Percentiles rank a stretch among this genome's conserved stretches.
Conservation (phyloP, 2,113 vertebrate genomes). For the Lanius ludovicianus region DNA sequence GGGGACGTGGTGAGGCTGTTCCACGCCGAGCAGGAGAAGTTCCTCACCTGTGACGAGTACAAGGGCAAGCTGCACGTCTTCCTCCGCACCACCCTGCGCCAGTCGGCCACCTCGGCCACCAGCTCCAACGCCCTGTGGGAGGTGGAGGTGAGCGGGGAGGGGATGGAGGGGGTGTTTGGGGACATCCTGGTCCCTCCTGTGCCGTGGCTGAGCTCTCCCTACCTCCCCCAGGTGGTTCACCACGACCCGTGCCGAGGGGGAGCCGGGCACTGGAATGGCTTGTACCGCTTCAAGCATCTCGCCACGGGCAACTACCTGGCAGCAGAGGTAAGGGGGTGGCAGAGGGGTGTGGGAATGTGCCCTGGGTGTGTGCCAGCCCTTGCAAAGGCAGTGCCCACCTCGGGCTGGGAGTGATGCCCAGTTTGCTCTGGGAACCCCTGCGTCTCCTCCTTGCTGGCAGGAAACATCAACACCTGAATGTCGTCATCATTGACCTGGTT, state of each 20-base stretch:
- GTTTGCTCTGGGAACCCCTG: too few species aligned
- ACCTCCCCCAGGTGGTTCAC: constrained; percentile 86
- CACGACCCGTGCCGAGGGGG: constrained; percentile 93
- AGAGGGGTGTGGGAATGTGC: background rate
- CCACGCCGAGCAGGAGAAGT: constrained; percentile 97
- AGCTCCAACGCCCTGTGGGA: constrained; percentile 98
- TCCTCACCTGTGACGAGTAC: constrained; percentile 95
- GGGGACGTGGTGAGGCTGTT: constrained; percentile 95
- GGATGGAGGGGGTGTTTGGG: accelerated
- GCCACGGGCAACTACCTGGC: constrained; percentile 95
- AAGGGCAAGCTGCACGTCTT: constrained; percentile 91
- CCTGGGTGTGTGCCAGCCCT: background rate
- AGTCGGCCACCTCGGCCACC: constrained; percentile 93
- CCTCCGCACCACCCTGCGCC: constrained; percentile 90
- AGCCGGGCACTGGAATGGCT: constrained; percentile 95
- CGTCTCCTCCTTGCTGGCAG: background rate
- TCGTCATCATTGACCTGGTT: accelerated
- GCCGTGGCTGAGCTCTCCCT: background rate
- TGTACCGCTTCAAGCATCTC: constrained; percentile 95
- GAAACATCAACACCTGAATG: background rate
- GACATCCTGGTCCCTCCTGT: accelerated
- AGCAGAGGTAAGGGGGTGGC: constrained; percentile 84
- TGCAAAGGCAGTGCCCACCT: background rate
- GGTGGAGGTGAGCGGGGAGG: constrained; percentile 83
- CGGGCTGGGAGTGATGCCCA: accelerated